Evolutionary conservation across 2,888 invertebrate genomes (phyloP), one percentile per base, ranked within the genome.

Genomic region (Tenthredo notha): DNA sequence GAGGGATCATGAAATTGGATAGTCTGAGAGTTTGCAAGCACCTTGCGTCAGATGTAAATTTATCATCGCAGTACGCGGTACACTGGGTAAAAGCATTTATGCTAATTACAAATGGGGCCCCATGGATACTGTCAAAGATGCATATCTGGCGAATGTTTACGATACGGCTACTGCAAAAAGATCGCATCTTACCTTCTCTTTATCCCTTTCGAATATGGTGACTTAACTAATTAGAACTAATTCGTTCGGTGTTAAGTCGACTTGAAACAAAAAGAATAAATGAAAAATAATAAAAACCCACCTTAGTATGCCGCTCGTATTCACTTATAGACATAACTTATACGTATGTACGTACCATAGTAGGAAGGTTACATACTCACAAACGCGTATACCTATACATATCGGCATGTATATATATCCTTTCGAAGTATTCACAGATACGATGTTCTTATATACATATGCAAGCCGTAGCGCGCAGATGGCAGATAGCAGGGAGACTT

Each of bases 101-200:
- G 85, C 85, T 85, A 85, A 85, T 85, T 85, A 82, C 82, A 82
- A 61, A 70, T 65, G 82, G 70, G 84, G 82, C 50, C 70, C 67
- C 85, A 80, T 65, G 85, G 85, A 70, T 78, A 78, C 82, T 85
- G 85, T 85, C 85, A 85, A 78, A 85, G 85, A 85, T 85, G 82
- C 85, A 54, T 85, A 85, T 85, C 85, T 85, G n/a, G 54, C 40
- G 47, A 85, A 82, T 82, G 85, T 85, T 85, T 80, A 80, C 80
- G 80, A 80, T 80, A 80, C 80, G 80, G 61, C 61, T 80, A 61
- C 80, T 40, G 80, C 80, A 80, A 80, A 80, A 80, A 80, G 80
- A 80, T 80, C 80, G 21, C 80, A 80, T 80, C 80, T 80, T 80
- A 40, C 80, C 80, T 61, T 80, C 80, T 80, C 21, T 47, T 84